Conservation (phyloP, 2,888 invertebrate genomes). For the Lypha dubia region DNA sequence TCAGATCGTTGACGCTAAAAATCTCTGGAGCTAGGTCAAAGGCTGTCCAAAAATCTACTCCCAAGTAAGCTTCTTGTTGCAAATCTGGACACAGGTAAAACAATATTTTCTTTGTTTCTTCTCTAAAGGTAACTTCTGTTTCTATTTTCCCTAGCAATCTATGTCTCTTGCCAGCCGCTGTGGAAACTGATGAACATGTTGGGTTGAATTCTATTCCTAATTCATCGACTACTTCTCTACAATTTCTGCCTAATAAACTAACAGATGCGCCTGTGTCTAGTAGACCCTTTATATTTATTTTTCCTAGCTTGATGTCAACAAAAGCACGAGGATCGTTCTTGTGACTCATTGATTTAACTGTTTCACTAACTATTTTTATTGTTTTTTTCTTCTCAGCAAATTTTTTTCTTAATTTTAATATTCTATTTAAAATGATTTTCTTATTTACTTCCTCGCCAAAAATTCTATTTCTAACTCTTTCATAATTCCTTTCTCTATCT, state of each 20-base stretch:
- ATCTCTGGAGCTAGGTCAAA: too few relatives aligned
- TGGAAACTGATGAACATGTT: too few relatives aligned
- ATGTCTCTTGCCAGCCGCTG: too few relatives aligned
- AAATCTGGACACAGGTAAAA: too few relatives aligned
- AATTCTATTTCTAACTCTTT: slow-evolving; percentile 18
- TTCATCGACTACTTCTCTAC: too few relatives aligned
- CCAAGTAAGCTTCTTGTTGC: too few relatives aligned
- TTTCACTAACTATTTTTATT: neutral
- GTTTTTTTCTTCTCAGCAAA: neutral
- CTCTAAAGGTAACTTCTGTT: too few relatives aligned
- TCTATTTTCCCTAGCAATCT: too few relatives aligned
- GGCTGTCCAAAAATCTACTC: too few relatives aligned
- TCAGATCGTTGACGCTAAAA: too few relatives aligned
- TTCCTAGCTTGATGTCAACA: slow-evolving; percentile 1
- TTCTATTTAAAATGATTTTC: neutral
- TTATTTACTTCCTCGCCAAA: neutral
- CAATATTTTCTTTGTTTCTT: too few relatives aligned
- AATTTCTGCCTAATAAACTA: slow-evolving; percentile 17
- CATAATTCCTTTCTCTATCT: slow-evolving; percentile 1
- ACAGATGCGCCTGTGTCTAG: slow-evolving; percentile 34
- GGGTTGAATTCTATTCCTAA: too few relatives aligned
- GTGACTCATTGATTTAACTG: neutral
- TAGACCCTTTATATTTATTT: neutral
- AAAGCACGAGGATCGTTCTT: neutral
- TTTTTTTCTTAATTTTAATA: slow-evolving; percentile 16